A percentile compares a stretch with the other conserved stretches of the same genome.
These are phyloP conservation scores for Glaucomys volans DNA, from an alignment of 2,113 vertebrate genomes.

Conservation along the genomic window DNA sequence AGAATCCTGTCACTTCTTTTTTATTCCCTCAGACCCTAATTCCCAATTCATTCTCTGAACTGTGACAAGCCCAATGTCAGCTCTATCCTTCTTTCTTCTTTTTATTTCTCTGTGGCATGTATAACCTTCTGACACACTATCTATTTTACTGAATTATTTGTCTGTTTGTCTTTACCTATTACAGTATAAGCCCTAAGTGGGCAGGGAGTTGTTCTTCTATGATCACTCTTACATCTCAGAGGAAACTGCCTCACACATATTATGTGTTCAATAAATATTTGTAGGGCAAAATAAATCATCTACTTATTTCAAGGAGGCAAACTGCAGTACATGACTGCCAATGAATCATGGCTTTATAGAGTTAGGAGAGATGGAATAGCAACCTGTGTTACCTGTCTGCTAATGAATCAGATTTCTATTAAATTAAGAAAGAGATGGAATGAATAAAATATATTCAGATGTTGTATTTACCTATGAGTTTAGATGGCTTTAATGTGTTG, in stretches of 20 bases:
- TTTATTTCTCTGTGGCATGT: background rate
- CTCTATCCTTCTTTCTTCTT: background rate
- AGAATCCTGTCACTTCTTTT: background rate
- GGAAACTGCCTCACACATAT: background rate
- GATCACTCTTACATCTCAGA: background rate
- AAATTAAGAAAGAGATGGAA: conserved; percentile 37
- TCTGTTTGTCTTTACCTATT: background rate
- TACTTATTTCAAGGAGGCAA: background rate
- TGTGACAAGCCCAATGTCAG: background rate
- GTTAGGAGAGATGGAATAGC: background rate
- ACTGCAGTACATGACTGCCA: background rate
- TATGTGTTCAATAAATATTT: background rate
- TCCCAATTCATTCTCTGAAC: background rate
- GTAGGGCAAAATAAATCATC: background rate
- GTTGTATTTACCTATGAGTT: background rate
- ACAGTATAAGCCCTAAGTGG: background rate
- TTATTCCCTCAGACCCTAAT: background rate
- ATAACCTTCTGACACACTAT: background rate
- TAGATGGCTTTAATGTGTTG: background rate
- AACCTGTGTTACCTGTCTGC: background rate
- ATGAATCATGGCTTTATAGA: conserved; percentile 16
- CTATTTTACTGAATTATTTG: conserved; percentile 33
- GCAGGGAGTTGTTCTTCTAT: background rate
- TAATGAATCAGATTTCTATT: background rate
- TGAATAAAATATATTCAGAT: conserved; percentile 37